Conservation (phyloP, 2,888 invertebrate genomes). For the Tillus elongatus region DNA sequence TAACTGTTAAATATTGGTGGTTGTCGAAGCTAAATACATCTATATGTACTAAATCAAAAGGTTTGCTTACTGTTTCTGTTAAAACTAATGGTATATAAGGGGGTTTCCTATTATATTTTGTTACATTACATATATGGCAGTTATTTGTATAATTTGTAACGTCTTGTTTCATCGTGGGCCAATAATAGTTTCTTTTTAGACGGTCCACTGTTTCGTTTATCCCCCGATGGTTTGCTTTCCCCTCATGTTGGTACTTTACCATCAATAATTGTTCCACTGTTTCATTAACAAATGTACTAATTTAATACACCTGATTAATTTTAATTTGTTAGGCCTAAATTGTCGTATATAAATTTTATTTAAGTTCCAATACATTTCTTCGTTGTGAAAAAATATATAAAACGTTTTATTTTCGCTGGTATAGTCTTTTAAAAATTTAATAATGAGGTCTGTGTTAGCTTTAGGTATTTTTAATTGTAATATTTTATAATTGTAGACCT, state of each 20-base stretch:
- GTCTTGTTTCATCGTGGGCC: not conserved
- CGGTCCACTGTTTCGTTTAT: not conserved
- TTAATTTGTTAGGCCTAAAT: no score
- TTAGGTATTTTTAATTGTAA: no score
- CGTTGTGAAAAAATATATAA: no score
- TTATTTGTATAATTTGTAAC: slow-evolving; percentile 1
- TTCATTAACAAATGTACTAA: not conserved
- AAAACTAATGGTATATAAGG: slow-evolving; percentile 2
- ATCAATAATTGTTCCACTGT: not conserved
- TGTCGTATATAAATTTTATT: no score
- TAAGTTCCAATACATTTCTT: no score
- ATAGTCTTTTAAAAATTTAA: no score
- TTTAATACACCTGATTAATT: not conserved
- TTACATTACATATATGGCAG: not conserved
- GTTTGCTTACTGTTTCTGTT: slow-evolving; percentile 1
- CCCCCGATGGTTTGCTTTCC: not conserved
- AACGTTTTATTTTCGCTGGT: no score
- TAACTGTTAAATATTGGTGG: not conserved
- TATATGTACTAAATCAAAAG: not conserved
- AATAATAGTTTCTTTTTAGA: slow-evolving; percentile 3
- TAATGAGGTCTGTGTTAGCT: no score
- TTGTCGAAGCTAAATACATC: slow-evolving; percentile 1
- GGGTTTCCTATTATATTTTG: not conserved
- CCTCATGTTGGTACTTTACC: not conserved
- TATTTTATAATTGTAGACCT: no score